These are phyloP conservation scores for Bombus waltoni DNA, from an alignment of 1,140 invertebrate genomes.

Conservation along the genomic window DNA sequence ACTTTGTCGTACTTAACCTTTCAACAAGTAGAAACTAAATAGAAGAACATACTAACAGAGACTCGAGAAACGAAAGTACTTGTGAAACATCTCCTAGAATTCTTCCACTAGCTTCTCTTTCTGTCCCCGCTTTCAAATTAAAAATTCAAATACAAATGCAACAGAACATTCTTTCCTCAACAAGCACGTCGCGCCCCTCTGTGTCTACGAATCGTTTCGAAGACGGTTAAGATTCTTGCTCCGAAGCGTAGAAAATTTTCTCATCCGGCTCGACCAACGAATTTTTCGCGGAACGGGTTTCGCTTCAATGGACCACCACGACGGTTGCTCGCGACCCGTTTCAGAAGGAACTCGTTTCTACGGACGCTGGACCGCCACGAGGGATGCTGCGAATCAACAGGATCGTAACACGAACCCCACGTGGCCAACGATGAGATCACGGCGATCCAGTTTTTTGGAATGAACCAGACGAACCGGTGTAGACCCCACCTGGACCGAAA, in stretches of 20 bases:
- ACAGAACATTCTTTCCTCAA: background rate
- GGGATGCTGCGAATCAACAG: slow-evolving; percentile 52
- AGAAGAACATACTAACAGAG: background rate
- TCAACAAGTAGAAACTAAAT: background rate
- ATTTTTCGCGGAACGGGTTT: slow-evolving; percentile 54
- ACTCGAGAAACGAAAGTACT: background rate
- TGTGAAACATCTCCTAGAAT: background rate
- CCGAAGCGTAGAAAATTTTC: slow-evolving; percentile 3
- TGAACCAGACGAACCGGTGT: slow-evolving; percentile 76
- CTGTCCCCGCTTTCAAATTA: background rate
- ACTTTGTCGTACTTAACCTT: no score
- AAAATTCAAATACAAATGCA: background rate
- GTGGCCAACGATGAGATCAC: slow-evolving; percentile 26
- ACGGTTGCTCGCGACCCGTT: slow-evolving; percentile 47
- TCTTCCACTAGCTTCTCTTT: background rate
- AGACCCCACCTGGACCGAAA: slow-evolving; percentile 81
- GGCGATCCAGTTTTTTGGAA: slow-evolving; percentile 71
- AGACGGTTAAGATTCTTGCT: slow-evolving; percentile 33
- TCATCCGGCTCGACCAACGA: slow-evolving; percentile 22
- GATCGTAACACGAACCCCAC: slow-evolving; percentile 35
- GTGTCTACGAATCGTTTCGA: background rate
- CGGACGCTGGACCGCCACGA: slow-evolving; percentile 49
- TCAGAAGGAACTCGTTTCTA: slow-evolving; percentile 54
- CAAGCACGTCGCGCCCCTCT: background rate
- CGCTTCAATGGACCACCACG: slow-evolving; percentile 45